Evolutionary conservation across 2,888 invertebrate species (phyloP).

Genomic region (Epinotia bilunana): DNA sequence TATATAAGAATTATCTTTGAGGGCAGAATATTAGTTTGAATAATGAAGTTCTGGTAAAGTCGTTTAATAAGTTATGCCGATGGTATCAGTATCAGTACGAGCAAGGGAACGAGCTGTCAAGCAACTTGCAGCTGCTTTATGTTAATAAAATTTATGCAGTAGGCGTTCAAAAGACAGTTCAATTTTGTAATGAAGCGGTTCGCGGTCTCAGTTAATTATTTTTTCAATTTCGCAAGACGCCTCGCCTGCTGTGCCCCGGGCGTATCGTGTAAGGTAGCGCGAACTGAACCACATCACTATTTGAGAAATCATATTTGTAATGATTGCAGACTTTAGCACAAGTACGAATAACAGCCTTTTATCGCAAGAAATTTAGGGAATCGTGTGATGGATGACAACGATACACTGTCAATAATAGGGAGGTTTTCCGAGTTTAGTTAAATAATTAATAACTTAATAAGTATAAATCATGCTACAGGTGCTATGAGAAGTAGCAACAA

Average conservation of each 20-base stretch:
- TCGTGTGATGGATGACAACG: background rate
- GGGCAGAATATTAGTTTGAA: slow-evolving; percentile 36
- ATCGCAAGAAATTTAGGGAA: too few relatives aligned
- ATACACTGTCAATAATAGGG: background rate
- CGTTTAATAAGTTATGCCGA: slow-evolving; percentile 41
- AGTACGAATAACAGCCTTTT: too few relatives aligned
- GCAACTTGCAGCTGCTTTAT: slow-evolving; percentile 49
- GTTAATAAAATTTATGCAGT: slow-evolving; percentile 61
- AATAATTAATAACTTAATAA: too few relatives aligned
- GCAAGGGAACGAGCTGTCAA: slow-evolving; percentile 49
- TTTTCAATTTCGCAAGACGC: slow-evolving; percentile 76
- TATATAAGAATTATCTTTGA: slow-evolving; percentile 45
- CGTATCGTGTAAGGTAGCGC: slow-evolving; percentile 43
- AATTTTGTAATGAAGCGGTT: slow-evolving; percentile 73
- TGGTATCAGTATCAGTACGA: slow-evolving; percentile 44
- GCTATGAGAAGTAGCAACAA: too few relatives aligned
- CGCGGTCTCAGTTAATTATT: slow-evolving; percentile 71
- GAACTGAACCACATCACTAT: slow-evolving; percentile 59
- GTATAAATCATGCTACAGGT: too few relatives aligned
- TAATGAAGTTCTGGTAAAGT: slow-evolving; percentile 32
- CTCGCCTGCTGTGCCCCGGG: slow-evolving; percentile 58
- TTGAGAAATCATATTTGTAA: slow-evolving; percentile 58
- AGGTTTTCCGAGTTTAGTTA: background rate
- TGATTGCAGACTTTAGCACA: slow-evolving; percentile 51
- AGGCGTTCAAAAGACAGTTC: slow-evolving; percentile 69